Percentiles rank a stretch among this genome's conserved stretches.
Conservation (phyloP, 2,113 vertebrate species). For the Speoplatyrhinus poulsoni region DNA sequence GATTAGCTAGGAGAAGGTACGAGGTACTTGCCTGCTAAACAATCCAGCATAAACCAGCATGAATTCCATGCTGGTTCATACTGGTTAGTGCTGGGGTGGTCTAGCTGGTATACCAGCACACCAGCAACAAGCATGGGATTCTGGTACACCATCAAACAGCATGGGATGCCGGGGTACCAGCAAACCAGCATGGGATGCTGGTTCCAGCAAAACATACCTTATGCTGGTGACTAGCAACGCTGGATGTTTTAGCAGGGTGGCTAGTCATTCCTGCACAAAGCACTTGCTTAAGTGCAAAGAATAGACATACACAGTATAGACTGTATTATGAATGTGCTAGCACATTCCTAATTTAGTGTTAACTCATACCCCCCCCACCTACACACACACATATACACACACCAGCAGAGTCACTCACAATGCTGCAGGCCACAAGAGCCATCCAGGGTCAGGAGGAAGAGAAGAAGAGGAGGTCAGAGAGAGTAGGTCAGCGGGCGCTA, state of each 20-base stretch:
- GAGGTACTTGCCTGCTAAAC: neutral
- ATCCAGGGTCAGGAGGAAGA: constrained; percentile 30
- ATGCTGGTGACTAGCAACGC: too few species aligned
- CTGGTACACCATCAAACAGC: too few species aligned
- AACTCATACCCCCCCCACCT: neutral
- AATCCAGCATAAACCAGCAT: too few species aligned
- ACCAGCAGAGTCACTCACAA: constrained; percentile 53
- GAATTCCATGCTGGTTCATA: too few species aligned
- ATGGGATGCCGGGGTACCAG: too few species aligned
- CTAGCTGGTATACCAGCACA: too few species aligned
- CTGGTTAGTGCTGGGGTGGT: too few species aligned
- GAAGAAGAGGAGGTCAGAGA: constrained; percentile 2
- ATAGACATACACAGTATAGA: neutral
- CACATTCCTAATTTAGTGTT: neutral
- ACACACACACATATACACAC: neutral
- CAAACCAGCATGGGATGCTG: too few species aligned
- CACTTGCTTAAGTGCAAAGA: constrained; percentile 5
- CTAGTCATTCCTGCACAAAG: constrained; percentile 12
- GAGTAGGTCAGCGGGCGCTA: neutral
- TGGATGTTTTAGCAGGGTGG: too few species aligned
- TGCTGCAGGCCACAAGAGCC: constrained; percentile 36
- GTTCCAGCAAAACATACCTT: too few species aligned
- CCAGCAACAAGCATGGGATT: too few species aligned
- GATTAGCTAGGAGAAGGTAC: neutral
- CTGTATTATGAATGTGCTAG: constrained; percentile 10